Evolutionary conservation across 2,888 invertebrate genomes (phyloP), one percentile per base, ranked within the genome.

Genomic region (Acleris holmiana): DNA sequence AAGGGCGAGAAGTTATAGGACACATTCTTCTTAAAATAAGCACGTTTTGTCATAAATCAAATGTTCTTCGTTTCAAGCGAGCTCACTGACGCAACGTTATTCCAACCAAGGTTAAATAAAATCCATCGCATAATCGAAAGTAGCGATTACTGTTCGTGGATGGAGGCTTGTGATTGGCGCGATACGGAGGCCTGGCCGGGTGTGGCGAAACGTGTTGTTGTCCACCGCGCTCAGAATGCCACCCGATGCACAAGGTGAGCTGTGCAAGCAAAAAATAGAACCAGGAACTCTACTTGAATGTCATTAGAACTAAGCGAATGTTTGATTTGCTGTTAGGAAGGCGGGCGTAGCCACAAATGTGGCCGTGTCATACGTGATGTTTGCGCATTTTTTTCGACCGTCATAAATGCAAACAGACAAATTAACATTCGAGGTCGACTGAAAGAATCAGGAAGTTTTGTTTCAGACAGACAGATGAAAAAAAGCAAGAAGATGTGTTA

Each of bases 171-270:
- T 79, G 88, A 91, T 91, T 91, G 91, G 91, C 68, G 71, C 77
- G 55, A 70, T 51, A 61, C 69, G 89, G 90, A 83, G 91, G 91
- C 91, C 86, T 85, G 91, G 87, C 88, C 76, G 77, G 90, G 91
- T 89, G 90, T 91, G 90, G 83, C 85, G 82, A 76, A 86, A 86
- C 89, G 79, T 82, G 84, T 80, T 79, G 75, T 69, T 69, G 61
- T 68, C 73, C 76, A 73, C 68, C 71, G 71, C 69, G 72, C 70
- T 77, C 72, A 68, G 80, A 86, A 84, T 77, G 73, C 69, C 76
- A 74, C 73, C 72, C 65, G 73, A 69, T 69, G 67, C 71, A 68
- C 71, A 80, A 80, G 76, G 71, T 71, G 54, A 73, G 71, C 72
- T 69, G 71, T 74, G 69, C 50, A 58, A 72, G 75, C 75, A 79